phyloP scores from a whole-genome alignment of 2,888 invertebrate species.

The Anthophora plumipes region DNA sequence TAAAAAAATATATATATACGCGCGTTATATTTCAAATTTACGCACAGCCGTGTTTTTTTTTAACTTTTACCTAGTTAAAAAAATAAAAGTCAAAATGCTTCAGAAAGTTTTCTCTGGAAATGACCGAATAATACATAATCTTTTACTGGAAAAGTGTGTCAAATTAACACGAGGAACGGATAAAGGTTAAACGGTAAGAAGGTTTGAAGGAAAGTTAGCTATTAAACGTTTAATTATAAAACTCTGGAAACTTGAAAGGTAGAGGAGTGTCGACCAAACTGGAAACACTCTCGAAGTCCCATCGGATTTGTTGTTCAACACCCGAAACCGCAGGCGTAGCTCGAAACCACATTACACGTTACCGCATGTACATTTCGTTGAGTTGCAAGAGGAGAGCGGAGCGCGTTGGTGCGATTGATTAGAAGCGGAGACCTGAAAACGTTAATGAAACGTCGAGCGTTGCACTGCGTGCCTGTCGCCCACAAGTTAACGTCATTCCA shows the following conservation, averaged over 20 bases:
- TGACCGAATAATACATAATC: too few species aligned
- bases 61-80: too few species aligned
- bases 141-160: too few species aligned
- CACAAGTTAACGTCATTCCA: slow-evolving; percentile 19
- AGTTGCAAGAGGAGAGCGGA: slow-evolving; percentile 48
- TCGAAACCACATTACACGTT: slow-evolving; percentile 67
- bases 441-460: slow-evolving; percentile 60
- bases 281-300: slow-evolving; percentile 61
- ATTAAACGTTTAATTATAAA: slow-evolving; percentile 54
- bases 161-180: too few species aligned
- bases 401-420: slow-evolving; percentile 67
- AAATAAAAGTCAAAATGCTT: too few species aligned
- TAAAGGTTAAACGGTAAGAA: neutral
- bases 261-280: slow-evolving; percentile 41
- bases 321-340: slow-evolving; percentile 63
- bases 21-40: too few species aligned
- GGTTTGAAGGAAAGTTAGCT: neutral
- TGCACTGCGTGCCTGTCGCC: slow-evolving; percentile 7
- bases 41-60: too few species aligned
- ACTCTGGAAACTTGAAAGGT: slow-evolving; percentile 50
- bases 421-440: slow-evolving; percentile 64
- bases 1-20: too few species aligned
- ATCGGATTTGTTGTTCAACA: slow-evolving; percentile 71
- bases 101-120: too few species aligned
- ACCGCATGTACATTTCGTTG: slow-evolving; percentile 59